Conservation (phyloP, 2,113 vertebrate species). For the human region DNA sequence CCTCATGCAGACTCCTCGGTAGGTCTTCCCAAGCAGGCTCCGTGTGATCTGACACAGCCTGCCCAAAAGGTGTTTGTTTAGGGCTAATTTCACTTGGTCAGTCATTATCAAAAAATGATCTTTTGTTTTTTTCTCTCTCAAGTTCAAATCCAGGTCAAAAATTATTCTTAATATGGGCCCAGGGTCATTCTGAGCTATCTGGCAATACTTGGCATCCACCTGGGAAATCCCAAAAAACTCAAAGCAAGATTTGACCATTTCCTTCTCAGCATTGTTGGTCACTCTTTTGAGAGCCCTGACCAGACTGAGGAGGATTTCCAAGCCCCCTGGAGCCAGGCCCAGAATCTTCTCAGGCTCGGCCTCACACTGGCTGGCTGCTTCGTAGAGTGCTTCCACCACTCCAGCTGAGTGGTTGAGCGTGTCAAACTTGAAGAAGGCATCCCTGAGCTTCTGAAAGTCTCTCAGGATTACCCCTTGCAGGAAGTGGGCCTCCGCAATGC, state of each 20-base stretch:
- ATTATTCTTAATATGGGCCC: slow-evolving; percentile 79
- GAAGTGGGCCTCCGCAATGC: slow-evolving; percentile 83
- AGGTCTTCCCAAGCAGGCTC: slow-evolving; percentile 68
- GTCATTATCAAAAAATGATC: slow-evolving; percentile 77
- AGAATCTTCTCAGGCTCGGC: slow-evolving; percentile 64
- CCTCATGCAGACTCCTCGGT: slow-evolving; percentile 81
- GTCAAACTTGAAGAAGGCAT: slow-evolving; percentile 73
- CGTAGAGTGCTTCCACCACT: slow-evolving; percentile 83
- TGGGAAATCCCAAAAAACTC: slow-evolving; percentile 87
- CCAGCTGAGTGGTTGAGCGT: slow-evolving; percentile 83
- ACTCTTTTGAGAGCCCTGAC: slow-evolving; percentile 81
- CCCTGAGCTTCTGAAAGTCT: slow-evolving; percentile 75
- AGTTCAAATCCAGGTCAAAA: slow-evolving; percentile 67
- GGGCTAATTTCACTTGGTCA: slow-evolving; percentile 80
- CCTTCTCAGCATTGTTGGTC: slow-evolving; percentile 85
- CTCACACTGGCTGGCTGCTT: slow-evolving; percentile 58
- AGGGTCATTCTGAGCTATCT: slow-evolving; percentile 83
- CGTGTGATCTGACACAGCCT: slow-evolving; percentile 80
- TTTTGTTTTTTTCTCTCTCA: slow-evolving; percentile 79
- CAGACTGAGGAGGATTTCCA: slow-evolving; percentile 82
- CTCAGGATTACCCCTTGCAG: slow-evolving; percentile 81
- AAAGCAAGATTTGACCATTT: slow-evolving; percentile 88
- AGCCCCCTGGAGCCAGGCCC: slow-evolving; percentile 65
- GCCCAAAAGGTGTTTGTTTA: slow-evolving; percentile 83
- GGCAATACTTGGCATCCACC: slow-evolving; percentile 77